Conservation (phyloP, 2,113 vertebrate genomes). For the Scophthalmus maximus region DNA sequence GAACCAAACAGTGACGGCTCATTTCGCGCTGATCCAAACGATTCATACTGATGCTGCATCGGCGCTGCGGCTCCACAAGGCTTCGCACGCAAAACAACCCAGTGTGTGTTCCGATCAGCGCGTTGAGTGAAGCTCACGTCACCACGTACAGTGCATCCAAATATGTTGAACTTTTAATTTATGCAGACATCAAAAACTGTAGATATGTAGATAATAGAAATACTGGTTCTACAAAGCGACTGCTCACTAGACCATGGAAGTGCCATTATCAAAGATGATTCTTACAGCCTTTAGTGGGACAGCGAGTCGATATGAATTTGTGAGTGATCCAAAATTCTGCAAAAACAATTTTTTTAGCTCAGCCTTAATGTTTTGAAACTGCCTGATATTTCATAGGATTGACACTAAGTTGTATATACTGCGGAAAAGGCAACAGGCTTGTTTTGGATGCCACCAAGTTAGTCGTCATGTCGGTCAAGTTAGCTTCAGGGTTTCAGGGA, state of each 20-base stretch:
- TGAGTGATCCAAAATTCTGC: conserved; percentile 57
- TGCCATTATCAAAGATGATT: conserved; percentile 78
- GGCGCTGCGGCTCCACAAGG: conserved; percentile 2
- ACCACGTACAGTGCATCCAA: conserved; percentile 44
- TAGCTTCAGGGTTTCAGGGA: conserved; percentile 4
- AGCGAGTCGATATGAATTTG: conserved; percentile 63
- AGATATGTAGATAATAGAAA: conserved; percentile 74
- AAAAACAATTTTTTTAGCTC: conserved; percentile 65
- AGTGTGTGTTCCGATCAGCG: conserved; percentile 6
- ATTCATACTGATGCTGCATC: conserved; percentile 34
- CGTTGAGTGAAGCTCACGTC: conserved; percentile 24
- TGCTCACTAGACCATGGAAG: conserved; percentile 75
- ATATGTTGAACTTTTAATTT: conserved; percentile 60
- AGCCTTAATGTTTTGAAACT: conserved; percentile 70
- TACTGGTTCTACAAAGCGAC: conserved; percentile 63
- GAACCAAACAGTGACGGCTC: conserved; percentile 54
- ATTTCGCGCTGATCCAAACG: conserved; percentile 37
- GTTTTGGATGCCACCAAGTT: conserved; percentile 17
- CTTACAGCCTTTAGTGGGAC: conserved; percentile 73
- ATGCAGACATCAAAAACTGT: conserved; percentile 67
- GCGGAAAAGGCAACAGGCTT: conserved; percentile 35
- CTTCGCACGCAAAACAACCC: conserved; percentile 3
- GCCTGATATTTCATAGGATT: conserved; percentile 56
- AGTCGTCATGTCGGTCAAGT: conserved; percentile 3
- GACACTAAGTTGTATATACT: conserved; percentile 63